A percentile compares a stretch with the other conserved stretches of the same genome.
These are phyloP conservation scores for Yponomeuta plumbellus DNA, from an alignment of 2,888 invertebrate genomes.

Conservation along the genomic window DNA sequence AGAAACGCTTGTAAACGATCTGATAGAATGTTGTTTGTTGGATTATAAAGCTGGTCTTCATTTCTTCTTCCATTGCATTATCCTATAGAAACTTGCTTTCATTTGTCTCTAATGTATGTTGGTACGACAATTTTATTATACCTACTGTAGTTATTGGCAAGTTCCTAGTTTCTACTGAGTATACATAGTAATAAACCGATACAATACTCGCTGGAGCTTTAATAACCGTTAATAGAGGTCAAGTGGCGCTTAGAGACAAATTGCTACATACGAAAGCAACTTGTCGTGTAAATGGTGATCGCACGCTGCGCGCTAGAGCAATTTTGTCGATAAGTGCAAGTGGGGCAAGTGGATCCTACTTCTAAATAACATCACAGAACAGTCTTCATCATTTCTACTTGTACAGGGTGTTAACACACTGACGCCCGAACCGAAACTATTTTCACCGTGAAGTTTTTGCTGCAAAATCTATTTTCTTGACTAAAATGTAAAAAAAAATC, in stretches of 20 bases:
- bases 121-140: slow-evolving; percentile 26
- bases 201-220: slow-evolving; percentile 12
- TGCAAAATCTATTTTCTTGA: no score
- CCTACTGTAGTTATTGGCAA: not conserved
- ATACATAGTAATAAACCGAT: not conserved
- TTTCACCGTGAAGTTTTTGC: no score
- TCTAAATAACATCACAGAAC: slow-evolving; percentile 19
- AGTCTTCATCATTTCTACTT: not conserved
- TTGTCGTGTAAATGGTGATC: not conserved
- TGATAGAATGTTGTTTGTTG: slow-evolving; percentile 64
- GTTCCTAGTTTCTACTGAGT: not conserved
- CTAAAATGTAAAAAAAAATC: no score
- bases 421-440: no score
- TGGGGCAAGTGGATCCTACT: slow-evolving; percentile 23
- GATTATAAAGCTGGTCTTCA: slow-evolving; percentile 49
- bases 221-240: slow-evolving; percentile 15
- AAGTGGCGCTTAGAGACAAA: slow-evolving; percentile 14
- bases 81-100: slow-evolving; percentile 49
- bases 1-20: slow-evolving; percentile 57
- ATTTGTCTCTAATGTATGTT: slow-evolving; percentile 41
- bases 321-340: slow-evolving; percentile 4
- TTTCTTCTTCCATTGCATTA: slow-evolving; percentile 52
- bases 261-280: not conserved
- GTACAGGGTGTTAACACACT: no score
- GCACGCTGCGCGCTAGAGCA: not conserved